These are phyloP conservation scores for Pachyrhynchus sulphureomaculatus DNA, from an alignment of 1,140 invertebrate species.

Conservation along the genomic window DNA sequence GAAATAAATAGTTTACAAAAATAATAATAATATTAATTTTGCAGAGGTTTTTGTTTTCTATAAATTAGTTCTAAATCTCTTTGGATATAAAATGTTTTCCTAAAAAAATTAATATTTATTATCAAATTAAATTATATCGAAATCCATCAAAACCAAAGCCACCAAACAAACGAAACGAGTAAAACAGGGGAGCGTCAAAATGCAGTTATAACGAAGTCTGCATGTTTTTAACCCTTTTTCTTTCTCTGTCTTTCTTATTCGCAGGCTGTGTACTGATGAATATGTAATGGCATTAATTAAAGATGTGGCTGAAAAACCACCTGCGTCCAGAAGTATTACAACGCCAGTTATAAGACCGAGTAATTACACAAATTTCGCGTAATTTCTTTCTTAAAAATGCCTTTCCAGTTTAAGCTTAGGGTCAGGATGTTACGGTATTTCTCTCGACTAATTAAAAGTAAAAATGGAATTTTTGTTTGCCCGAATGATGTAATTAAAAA, in stretches of 20 bases:
- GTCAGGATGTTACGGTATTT: slow-evolving; percentile 29
- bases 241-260: not conserved
- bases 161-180: slow-evolving; percentile 2
- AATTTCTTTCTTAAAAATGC: slow-evolving; percentile 44
- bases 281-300: slow-evolving; percentile 53
- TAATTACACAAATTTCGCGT: slow-evolving; percentile 51
- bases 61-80: no score
- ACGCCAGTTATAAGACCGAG: slow-evolving; percentile 35
- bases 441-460: slow-evolving; percentile 49
- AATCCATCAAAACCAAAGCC: no score
- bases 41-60: no score
- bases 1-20: no score
- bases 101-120: no score
- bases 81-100: no score
- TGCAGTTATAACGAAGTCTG: slow-evolving; percentile 23
- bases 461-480: slow-evolving; percentile 52
- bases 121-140: no score
- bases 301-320: slow-evolving; percentile 46
- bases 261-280: slow-evolving; percentile 44
- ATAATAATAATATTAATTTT: no score
- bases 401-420: slow-evolving; percentile 7
- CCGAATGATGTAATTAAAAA: slow-evolving; percentile 51
- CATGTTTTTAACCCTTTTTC: slow-evolving; percentile 30
- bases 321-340: slow-evolving; percentile 50
- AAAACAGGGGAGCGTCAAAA: slow-evolving; percentile 10